Evolutionary conservation across 2,888 invertebrate genomes (phyloP).

Genomic region (Molorchus minor): DNA sequence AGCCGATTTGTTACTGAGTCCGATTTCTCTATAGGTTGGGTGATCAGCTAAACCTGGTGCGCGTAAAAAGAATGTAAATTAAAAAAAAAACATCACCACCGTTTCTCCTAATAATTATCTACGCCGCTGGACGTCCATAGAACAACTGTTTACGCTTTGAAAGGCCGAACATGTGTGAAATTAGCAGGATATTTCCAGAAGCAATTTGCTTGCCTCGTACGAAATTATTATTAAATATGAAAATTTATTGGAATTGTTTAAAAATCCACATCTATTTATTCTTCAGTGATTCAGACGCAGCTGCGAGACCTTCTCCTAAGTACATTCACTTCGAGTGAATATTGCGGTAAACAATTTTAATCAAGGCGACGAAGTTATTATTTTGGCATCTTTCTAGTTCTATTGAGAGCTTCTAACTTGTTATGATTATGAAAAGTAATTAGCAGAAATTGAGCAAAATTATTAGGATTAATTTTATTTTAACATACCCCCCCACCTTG

Average conservation of each 20-base stretch:
- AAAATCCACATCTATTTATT: conserved; percentile 20
- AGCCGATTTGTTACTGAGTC: too few species aligned
- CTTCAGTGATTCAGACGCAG: conserved; percentile 22
- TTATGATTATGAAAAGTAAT: too few species aligned
- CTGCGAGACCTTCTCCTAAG: conserved; percentile 10
- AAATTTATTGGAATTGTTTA: conserved; percentile 24
- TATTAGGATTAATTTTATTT: too few species aligned
- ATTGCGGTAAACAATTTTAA: conserved; percentile 21
- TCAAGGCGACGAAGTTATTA: conserved; percentile 12
- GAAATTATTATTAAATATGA: conserved; percentile 16
- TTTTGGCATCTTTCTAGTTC: conserved; percentile 15
- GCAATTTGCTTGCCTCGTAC: conserved; percentile 15
- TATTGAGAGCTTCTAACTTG: too few species aligned
- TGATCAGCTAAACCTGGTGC: too few species aligned
- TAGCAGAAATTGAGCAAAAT: too few species aligned
- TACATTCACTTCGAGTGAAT: background rate
- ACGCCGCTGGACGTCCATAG: conserved; percentile 3
- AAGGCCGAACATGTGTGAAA: conserved; percentile 17
- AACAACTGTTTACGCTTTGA: background rate
- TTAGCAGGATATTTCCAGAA: conserved; percentile 17
- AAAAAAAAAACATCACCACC: too few species aligned
- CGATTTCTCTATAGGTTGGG: too few species aligned
- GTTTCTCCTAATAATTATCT: background rate
- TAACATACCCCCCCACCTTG: too few species aligned
- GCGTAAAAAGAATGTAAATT: too few species aligned